Conservation (phyloP, 2,888 invertebrate genomes). For the Himalopsyche anomala region DNA sequence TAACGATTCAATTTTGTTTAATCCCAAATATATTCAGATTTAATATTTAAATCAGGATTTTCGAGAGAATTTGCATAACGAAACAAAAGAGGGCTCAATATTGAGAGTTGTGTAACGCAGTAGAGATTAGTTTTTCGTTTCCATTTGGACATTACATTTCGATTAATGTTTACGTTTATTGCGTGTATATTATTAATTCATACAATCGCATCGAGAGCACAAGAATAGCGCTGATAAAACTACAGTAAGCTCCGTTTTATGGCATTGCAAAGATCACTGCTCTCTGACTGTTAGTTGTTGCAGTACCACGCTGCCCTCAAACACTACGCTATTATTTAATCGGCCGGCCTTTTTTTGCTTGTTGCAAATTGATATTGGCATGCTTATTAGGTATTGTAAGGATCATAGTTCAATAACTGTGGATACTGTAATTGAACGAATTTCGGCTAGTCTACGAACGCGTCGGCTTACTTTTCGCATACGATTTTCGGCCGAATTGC, state of each 20-base stretch:
- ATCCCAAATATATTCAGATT: no score
- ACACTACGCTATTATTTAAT: background rate
- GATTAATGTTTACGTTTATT: no score
- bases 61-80: no score
- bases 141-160: no score
- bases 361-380: conserved; percentile 3
- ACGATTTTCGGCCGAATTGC: no score
- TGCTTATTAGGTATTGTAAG: background rate
- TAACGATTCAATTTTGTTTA: no score
- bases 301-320: background rate
- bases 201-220: background rate
- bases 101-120: no score
- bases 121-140: no score
- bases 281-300: background rate
- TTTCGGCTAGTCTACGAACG: background rate
- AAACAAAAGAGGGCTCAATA: no score
- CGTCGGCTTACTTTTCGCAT: no score
- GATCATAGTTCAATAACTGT: conserved; percentile 29
- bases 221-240: background rate
- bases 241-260: background rate
- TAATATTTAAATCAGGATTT: no score
- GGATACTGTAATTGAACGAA: background rate
- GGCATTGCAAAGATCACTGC: background rate
- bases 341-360: background rate
- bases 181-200: background rate